Evolutionary conservation across 2,113 vertebrate species (phyloP).

Genomic region (Actenoides lindsayi): DNA sequence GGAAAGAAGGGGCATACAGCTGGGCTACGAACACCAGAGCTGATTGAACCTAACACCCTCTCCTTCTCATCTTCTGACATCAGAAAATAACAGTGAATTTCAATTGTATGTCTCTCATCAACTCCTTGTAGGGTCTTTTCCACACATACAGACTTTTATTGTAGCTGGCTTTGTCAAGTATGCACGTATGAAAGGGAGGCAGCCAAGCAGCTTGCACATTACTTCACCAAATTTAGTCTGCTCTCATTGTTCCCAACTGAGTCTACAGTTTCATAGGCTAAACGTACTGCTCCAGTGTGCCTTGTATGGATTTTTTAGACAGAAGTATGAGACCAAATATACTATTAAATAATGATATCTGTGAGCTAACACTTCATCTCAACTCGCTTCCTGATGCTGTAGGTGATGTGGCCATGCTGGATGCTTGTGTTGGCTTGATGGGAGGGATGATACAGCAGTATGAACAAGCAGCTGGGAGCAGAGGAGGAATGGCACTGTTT

Average conservation of each 20-base stretch:
- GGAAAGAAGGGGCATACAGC: background rate
- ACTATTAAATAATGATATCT: background rate
- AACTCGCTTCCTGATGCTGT: background rate
- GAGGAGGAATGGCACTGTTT: rapidly evolving
- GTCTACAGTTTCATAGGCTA: background rate
- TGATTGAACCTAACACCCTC: rapidly evolving
- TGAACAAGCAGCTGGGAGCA: rapidly evolving
- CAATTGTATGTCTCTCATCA: too few relatives aligned
- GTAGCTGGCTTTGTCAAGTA: background rate
- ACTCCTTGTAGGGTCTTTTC: background rate
- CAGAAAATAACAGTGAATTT: background rate
- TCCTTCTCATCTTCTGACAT: background rate
- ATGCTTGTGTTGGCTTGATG: background rate
- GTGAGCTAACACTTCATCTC: background rate
- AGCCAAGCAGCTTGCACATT: background rate
- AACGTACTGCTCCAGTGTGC: rapidly evolving
- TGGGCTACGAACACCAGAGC: background rate
- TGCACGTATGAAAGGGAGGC: background rate
- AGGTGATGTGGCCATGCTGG: rapidly evolving
- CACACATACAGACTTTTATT: background rate
- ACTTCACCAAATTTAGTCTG: background rate
- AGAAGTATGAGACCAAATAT: background rate
- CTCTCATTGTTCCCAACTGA: rapidly evolving
- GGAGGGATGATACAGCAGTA: background rate
- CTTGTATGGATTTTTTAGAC: background rate